Conservation (phyloP, 2,888 invertebrate genomes). For the Eristalis tenax region DNA sequence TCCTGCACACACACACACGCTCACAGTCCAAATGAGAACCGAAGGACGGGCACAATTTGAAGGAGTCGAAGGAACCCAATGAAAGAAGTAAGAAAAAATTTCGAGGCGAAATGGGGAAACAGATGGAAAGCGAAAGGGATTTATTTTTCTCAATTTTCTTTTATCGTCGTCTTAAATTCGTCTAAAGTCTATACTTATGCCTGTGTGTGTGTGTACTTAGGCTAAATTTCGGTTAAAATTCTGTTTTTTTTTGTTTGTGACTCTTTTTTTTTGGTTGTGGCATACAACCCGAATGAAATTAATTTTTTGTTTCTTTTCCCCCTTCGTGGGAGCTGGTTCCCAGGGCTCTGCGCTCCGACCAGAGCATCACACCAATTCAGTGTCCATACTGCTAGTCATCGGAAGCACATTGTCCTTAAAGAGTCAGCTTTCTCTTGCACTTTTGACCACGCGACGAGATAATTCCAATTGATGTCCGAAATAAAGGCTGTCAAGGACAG, state of each 20-base stretch:
- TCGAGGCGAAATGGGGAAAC: not conserved
- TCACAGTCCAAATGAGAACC: too few species aligned
- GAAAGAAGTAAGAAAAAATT: not conserved
- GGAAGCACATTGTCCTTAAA: too few species aligned
- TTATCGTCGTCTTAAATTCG: constrained; percentile 25
- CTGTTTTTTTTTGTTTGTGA: not conserved
- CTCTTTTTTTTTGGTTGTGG: not conserved
- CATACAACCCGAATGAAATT: not conserved
- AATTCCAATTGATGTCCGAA: not conserved
- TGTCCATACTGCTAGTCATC: too few species aligned
- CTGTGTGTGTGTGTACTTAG: not conserved
- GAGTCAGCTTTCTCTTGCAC: too few species aligned
- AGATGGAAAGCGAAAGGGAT: constrained; percentile 23
- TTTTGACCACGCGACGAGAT: not conserved
- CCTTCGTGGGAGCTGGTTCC: too few species aligned
- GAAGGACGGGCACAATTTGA: too few species aligned
- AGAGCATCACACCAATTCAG: too few species aligned
- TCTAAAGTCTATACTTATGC: not conserved
- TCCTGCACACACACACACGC: not conserved
- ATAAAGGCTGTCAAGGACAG: constrained; percentile 5
- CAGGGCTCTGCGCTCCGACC: too few species aligned
- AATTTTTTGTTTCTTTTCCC: too few species aligned
- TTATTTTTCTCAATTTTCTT: constrained; percentile 15
- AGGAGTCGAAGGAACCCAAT: not conserved
- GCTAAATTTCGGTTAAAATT: constrained; percentile 13